Evolutionary conservation across 2,888 invertebrate species (phyloP).

Genomic region (Alviniconcha strummeri): DNA sequence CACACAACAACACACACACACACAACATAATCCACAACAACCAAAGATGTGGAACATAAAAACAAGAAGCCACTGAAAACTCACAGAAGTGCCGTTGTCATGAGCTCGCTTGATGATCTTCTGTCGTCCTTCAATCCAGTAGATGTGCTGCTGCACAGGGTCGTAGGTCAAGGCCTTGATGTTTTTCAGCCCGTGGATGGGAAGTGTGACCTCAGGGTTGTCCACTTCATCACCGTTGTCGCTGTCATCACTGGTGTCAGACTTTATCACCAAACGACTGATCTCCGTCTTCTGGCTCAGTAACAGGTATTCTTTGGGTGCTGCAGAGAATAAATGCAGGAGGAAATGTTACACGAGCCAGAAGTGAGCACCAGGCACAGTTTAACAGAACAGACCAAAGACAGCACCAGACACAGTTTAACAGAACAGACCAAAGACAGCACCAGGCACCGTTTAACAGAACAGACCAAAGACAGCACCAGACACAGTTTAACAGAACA

Average conservation of each 20-base stretch:
- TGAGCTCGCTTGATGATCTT: conserved; percentile 86
- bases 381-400: too few species aligned
- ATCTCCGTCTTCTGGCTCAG: conserved; percentile 90
- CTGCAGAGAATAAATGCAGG: conserved; percentile 73
- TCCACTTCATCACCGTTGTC: conserved; percentile 76
- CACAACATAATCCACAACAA: too few species aligned
- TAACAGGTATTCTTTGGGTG: conserved; percentile 89
- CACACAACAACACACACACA: too few species aligned
- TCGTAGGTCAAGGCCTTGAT: conserved; percentile 93
- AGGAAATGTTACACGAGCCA: too few species aligned
- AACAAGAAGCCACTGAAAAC: neutral
- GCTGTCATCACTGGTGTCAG: conserved; percentile 67
- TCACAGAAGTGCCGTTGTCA: conserved; percentile 82
- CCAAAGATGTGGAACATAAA: too few species aligned
- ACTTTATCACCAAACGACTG: conserved; percentile 85
- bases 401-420: too few species aligned
- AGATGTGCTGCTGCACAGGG: conserved; percentile 82
- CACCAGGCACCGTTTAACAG: too few species aligned
- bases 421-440: too few species aligned
- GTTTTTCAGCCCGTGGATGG: conserved; percentile 89
- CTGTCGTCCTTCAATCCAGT: conserved; percentile 88
- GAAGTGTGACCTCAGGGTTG: conserved; percentile 85
- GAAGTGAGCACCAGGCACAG: too few species aligned
- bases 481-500: too few species aligned
- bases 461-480: too few species aligned